Evolutionary conservation across 2,113 vertebrate species (phyloP), one percentile per base, ranked within the genome.

Genomic region (Orientallactaga bullata): DNA sequence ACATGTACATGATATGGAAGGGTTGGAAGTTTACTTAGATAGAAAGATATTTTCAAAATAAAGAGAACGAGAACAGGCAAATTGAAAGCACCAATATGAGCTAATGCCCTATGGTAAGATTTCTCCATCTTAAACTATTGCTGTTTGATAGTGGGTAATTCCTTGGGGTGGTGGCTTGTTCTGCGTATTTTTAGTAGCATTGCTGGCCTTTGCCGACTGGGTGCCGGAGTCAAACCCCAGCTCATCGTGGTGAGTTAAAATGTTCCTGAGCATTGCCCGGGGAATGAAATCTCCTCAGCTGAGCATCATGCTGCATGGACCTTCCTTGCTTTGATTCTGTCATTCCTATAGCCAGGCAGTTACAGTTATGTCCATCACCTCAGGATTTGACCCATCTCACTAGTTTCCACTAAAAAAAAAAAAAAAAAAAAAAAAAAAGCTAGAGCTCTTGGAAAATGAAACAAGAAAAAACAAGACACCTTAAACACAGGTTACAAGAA

Each of bases 1-100:
- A 55, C 55, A 55, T 11, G 12, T 11, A 55, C 55, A 55, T 11
- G 12, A 16, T 12, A 77, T 18, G 30, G 74, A 88, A 12, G 16
- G 4, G 37, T 42, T 42, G 26, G 35, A 80, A 85, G 20, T 21
- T 68, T 55, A 74, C 51, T 47, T 58, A 7, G 78, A 18, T 28
- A 71, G 85, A 15, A 92, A 85, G 20, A 32, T 65, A 77, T 39
- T 92, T 63, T 85, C 72, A 63, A 93, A 72, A 77, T 35, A 77
- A 68, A 90, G 11, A 17, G n/a, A 78, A 63, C 16, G n/a, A 83
- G 47, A 92, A 39, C 35, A 73, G 71, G 28, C 51, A n/a, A 60
- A 60, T 0, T 65, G 69, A 85, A 85, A 77, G 28, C 20, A 65
- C 69, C 80, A 32, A 23, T 12, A n/a, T 28, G 39, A 85, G 35